Conservation (phyloP, 2,113 vertebrate species). For the Gallinago undulata region DNA sequence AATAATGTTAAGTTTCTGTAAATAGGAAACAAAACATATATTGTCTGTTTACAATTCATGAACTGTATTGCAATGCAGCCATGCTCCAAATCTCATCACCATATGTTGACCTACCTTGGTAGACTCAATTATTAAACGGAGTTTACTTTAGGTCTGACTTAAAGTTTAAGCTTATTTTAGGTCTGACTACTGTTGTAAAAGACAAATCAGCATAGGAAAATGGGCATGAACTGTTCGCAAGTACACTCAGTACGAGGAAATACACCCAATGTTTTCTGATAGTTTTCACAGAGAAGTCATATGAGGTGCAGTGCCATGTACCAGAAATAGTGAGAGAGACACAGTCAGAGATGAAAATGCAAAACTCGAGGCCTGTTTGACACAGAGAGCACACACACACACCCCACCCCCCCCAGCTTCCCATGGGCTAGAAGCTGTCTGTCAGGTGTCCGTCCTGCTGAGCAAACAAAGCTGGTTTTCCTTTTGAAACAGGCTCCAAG, state of each 20-base stretch:
- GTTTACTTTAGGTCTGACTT: background rate
- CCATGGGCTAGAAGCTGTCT: background rate
- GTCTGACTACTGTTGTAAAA: background rate
- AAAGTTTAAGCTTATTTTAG: background rate
- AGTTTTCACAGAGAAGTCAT: background rate
- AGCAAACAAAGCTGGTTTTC: background rate
- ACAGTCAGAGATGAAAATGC: background rate
- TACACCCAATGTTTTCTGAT: background rate
- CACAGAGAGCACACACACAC: background rate
- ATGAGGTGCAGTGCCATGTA: background rate
- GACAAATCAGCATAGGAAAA: background rate
- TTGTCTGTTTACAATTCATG: background rate
- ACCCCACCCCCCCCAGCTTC: background rate
- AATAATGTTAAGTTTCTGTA: background rate
- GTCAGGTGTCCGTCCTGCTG: background rate
- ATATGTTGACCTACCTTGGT: background rate
- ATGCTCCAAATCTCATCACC: background rate
- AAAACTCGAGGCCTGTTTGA: background rate
- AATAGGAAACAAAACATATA: background rate
- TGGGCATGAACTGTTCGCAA: background rate
- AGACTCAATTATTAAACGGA: background rate
- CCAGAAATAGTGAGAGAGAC: background rate
- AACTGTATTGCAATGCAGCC: background rate
- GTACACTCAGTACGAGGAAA: background rate
- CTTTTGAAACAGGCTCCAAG: background rate